phyloP scores from a whole-genome alignment of 2,888 invertebrate genomes.

The Vesta saturnalis region DNA sequence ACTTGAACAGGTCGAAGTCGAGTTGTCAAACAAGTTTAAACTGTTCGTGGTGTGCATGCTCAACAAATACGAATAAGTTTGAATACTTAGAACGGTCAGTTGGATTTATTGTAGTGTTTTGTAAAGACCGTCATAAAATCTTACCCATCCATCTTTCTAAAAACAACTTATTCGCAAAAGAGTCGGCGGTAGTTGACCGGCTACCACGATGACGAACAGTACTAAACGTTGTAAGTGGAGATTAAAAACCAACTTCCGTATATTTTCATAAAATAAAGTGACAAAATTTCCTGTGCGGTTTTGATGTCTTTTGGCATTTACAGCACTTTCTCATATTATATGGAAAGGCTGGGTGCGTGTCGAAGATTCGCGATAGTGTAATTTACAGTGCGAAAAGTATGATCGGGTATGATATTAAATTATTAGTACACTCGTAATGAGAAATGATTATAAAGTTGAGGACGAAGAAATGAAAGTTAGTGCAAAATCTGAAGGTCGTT shows the following conservation, averaged over 20 bases:
- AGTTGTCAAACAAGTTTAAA: slow-evolving; percentile 51
- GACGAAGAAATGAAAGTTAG: slow-evolving; percentile 32
- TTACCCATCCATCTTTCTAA: not conserved
- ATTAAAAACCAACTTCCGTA: slow-evolving; percentile 39
- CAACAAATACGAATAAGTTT: slow-evolving; percentile 19
- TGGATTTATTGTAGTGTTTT: slow-evolving; percentile 16
- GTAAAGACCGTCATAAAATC: not conserved
- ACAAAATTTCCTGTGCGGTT: slow-evolving; percentile 40
- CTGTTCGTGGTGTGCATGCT: slow-evolving; percentile 35
- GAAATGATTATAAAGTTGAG: not conserved
- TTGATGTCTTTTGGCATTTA: slow-evolving; percentile 2
- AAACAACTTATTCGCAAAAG: not conserved
- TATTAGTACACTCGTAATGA: not conserved
- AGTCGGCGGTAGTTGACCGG: not conserved
- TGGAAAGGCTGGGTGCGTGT: slow-evolving; percentile 23
- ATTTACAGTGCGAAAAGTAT: not conserved
- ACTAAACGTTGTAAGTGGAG: slow-evolving; percentile 14
- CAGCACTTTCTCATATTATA: slow-evolving; percentile 1
- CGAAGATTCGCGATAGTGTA: slow-evolving; percentile 15
- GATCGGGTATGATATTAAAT: not conserved
- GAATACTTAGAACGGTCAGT: slow-evolving; percentile 30
- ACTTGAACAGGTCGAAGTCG: slow-evolving; percentile 46
- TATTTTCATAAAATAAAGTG: slow-evolving; percentile 25
- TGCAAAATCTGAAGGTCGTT: slow-evolving; percentile 30
- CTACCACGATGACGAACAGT: slow-evolving; percentile 2